Base-by-base conservation (phyloP, 2,797 vertebrate genomes). In the Myoxocephalus aenaeus region DNA sequence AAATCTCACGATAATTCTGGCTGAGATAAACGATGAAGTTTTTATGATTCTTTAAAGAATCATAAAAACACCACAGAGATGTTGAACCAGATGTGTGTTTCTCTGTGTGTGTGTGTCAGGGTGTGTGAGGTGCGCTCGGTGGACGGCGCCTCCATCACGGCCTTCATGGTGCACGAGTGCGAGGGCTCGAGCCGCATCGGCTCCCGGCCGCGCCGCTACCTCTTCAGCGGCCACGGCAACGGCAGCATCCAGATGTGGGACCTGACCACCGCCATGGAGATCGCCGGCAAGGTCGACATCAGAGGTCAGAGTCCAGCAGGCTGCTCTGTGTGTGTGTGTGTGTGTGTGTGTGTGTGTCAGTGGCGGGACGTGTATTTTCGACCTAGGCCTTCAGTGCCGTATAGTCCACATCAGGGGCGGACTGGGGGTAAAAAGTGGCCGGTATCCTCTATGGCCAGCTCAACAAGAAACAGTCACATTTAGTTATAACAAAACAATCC, bases 241-340 rank as follows among this genome's bases (percentile, higher is more conserved):
- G 97, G 97, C 83, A 97, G 96, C 92, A 95, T 98, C 84, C 97
- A 97, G 93, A 96, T 97, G 96, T 98, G 97, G 97, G 97, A 98
- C 92, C 94, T 98, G 59, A 98, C 97, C 22, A 98, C 97, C 0
- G 97, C 96, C 61, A 97, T 97, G 96, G 97, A 98, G 44, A 95
- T 96, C 25, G 93, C 94, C 0, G 96, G 94, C 50, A 97, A 96
- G 78, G 92, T 95, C 1, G 95, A 96, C 86, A 94, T 93, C 70
- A 84, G 92, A 92, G 95, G 96, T 96, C 13, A 86, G 86, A 36
- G 11, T 18, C 6, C 32, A 32, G 32, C 25, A 2, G 5, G 2
- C 17, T 10, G 51, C 36, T 7, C 0, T 11, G 0, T n/a, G 14
- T 32, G 29, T 32, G 29, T 32, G 29, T 32, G 34, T 40, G 40